phyloP scores from a whole-genome alignment of 2,113 vertebrate species.

The Oreotragus oreotragus region DNA sequence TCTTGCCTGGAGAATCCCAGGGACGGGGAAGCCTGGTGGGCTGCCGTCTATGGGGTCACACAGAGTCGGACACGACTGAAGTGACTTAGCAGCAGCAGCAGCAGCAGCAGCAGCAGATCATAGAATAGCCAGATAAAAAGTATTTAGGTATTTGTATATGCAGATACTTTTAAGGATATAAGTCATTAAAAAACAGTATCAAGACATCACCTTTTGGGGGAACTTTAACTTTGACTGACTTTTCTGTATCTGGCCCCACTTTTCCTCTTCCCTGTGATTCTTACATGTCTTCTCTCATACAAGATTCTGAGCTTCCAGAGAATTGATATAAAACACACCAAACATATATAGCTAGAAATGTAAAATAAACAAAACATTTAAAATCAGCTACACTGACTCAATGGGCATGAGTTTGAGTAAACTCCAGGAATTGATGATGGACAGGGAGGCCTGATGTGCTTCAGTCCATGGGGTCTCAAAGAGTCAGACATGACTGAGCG shows the following conservation, averaged over 20 bases:
- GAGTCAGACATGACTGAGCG: fast-evolving
- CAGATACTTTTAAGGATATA: not conserved
- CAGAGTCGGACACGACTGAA: no score
- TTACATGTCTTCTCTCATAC: not conserved
- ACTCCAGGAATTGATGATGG: fast-evolving
- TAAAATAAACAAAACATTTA: not conserved
- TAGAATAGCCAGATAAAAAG: not conserved
- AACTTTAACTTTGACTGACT: not conserved
- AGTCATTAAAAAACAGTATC: not conserved
- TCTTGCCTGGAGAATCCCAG: no score
- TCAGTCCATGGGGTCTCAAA: not conserved
- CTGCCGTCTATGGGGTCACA: no score
- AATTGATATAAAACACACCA: not conserved
- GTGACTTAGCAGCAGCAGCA: no score
- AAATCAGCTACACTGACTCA: not conserved
- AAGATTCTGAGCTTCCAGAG: not conserved
- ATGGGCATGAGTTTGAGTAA: not conserved
- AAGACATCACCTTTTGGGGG: not conserved
- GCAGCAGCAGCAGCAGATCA: no score
- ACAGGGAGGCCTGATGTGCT: not conserved
- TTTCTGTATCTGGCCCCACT: not conserved
- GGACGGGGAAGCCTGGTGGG: no score
- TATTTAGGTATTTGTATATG: not conserved
- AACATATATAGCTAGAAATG: not conserved
- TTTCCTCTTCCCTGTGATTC: not conserved